Percentiles rank a stretch among this genome's conserved stretches.
Conservation (phyloP, 2,113 vertebrate genomes). For the Acanthochromis polyacanthus region DNA sequence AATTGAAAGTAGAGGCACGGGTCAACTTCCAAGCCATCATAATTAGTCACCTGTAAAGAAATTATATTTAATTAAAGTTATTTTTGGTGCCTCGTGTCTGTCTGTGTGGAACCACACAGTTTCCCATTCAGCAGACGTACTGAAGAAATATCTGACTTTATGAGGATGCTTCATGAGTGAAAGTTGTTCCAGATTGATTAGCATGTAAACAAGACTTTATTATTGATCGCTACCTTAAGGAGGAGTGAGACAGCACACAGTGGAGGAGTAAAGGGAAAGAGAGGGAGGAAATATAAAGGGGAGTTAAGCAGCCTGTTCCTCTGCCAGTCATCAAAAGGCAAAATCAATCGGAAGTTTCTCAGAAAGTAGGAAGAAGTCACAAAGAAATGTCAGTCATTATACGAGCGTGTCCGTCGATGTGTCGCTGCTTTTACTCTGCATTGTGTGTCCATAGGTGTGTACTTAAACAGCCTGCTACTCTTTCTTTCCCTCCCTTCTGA, state of each 20-base stretch:
- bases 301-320: background rate
- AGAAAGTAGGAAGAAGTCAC: background rate
- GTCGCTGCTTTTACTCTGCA: background rate
- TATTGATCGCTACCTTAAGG: too few relatives aligned
- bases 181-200: too few relatives aligned
- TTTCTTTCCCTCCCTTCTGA: background rate
- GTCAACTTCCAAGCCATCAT: background rate
- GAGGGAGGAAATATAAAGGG: background rate
- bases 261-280: background rate
- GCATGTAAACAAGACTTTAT: too few relatives aligned
- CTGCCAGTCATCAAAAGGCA: background rate
- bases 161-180: background rate
- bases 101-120: background rate
- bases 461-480: background rate
- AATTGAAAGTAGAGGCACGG: background rate
- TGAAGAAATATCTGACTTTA: too few relatives aligned
- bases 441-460: background rate
- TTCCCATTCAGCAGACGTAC: background rate
- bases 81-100: background rate
- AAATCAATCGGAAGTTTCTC: conserved; percentile 1
- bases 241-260: background rate
- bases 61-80: background rate
- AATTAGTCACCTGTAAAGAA: background rate
- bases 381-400: too few relatives aligned
- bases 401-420: too few relatives aligned